Evolutionary conservation across 1,140 invertebrate species (phyloP).

Genomic region (Eciton burchellii): DNA sequence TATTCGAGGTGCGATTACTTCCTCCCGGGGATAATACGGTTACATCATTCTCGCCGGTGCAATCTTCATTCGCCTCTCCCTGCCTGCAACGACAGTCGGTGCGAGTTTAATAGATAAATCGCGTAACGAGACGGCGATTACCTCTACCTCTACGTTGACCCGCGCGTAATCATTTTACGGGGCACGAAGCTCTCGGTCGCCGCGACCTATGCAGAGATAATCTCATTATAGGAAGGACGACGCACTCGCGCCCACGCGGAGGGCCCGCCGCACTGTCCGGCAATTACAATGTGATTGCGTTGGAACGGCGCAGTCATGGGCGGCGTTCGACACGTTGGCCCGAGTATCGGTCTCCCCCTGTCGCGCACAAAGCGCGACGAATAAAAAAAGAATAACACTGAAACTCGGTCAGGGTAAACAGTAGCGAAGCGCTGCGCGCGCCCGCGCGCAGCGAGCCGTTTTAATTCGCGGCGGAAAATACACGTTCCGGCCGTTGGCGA

Average conservation of each 20-base stretch:
- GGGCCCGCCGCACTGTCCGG: not conserved
- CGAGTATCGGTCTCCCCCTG: slow-evolving; percentile 20
- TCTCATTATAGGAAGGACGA: not conserved
- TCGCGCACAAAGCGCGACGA: slow-evolving; percentile 10
- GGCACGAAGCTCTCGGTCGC: not conserved
- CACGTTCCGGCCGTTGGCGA: slow-evolving; percentile 39
- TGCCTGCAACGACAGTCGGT: not conserved
- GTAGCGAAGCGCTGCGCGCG: slow-evolving; percentile 34
- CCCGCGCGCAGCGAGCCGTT: slow-evolving; percentile 46
- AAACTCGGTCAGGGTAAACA: slow-evolving; percentile 59
- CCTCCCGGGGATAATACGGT: not conserved
- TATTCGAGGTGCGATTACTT: slow-evolving; percentile 10
- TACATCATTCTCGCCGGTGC: not conserved
- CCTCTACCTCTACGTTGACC: not conserved
- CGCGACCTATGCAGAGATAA: not conserved
- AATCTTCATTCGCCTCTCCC: not conserved
- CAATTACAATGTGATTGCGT: slow-evolving; percentile 46
- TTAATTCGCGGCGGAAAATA: slow-evolving; percentile 60
- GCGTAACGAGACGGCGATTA: not conserved
- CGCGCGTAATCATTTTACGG: not conserved
- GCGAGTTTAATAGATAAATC: slow-evolving; percentile 8
- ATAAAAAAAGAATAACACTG: slow-evolving; percentile 52
- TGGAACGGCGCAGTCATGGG: slow-evolving; percentile 16
- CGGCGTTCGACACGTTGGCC: slow-evolving; percentile 5
- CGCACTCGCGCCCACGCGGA: slow-evolving; percentile 6